Conservation (phyloP, 1,140 invertebrate genomes). For the Ylistrum balloti region DNA sequence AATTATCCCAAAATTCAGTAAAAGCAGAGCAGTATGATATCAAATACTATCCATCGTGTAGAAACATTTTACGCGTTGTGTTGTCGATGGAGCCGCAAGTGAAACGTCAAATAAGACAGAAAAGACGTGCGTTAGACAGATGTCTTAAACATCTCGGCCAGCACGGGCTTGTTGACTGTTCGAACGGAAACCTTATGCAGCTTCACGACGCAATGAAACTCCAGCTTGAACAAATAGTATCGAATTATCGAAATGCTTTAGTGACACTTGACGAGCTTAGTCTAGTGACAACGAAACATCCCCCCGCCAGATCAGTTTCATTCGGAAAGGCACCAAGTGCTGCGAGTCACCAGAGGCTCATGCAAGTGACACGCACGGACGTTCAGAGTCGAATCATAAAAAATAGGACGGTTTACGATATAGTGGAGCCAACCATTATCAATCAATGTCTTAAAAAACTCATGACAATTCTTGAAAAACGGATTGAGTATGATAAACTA, state of each 20-base stretch:
- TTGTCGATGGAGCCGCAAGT: conserved; percentile 85
- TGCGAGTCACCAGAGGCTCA: conserved; percentile 93
- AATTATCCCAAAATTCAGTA: conserved; percentile 83
- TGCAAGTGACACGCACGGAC: conserved; percentile 89
- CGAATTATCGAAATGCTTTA: conserved; percentile 93
- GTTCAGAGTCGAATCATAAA: conserved; percentile 93
- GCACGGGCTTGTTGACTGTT: conserved; percentile 90
- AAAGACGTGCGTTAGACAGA: conserved; percentile 89
- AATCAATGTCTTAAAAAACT: conserved; percentile 85
- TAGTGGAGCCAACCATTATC: conserved; percentile 88
- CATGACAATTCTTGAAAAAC: conserved; percentile 85
- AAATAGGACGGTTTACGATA: conserved; percentile 94
- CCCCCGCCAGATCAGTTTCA: conserved; percentile 78
- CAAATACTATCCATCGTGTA: conserved; percentile 84
- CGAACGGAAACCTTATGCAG: conserved; percentile 85
- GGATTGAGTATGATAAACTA: conserved; percentile 89
- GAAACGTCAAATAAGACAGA: conserved; percentile 85
- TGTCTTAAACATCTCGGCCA: conserved; percentile 92
- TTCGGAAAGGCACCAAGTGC: conserved; percentile 91
- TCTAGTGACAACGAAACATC: conserved; percentile 80
- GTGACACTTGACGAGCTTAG: conserved; percentile 93
- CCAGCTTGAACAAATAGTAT: conserved; percentile 91
- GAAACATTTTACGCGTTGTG: conserved; percentile 86
- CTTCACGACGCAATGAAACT: conserved; percentile 89
- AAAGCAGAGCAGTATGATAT: conserved; percentile 83